Evolutionary conservation across 2,113 vertebrate genomes (phyloP).

Genomic region (Typhlomys cinereus): DNA sequence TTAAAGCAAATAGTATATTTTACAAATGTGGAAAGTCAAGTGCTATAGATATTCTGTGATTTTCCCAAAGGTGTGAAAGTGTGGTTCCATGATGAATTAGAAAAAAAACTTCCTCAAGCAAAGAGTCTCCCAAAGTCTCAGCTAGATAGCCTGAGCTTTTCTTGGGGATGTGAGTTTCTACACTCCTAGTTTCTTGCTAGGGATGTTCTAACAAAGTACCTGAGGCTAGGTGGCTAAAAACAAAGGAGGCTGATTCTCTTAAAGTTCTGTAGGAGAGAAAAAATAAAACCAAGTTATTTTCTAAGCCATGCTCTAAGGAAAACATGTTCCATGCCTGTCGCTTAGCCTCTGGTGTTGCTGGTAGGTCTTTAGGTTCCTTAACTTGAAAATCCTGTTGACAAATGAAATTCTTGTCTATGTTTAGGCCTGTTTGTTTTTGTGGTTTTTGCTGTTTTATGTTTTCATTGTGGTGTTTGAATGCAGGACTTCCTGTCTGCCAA

Average conservation of each 20-base stretch:
- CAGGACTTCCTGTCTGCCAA: too few relatives aligned
- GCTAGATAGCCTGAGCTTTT: not conserved
- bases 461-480: not conserved
- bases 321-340: not conserved
- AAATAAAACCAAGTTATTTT: not conserved
- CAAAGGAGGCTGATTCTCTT: not conserved
- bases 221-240: not conserved
- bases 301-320: not conserved
- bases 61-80: not conserved
- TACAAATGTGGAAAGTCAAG: not conserved
- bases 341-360: not conserved
- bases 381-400: not conserved
- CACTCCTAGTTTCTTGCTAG: not conserved
- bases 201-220: not conserved
- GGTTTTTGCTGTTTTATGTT: not conserved
- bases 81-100: not conserved
- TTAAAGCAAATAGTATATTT: not conserved
- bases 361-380: not conserved
- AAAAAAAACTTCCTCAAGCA: not conserved
- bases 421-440: not conserved
- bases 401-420: not conserved
- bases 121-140: not conserved
- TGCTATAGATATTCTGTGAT: not conserved
- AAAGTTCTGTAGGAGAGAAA: not conserved
- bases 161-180: not conserved